Conservation (phyloP, 2,113 vertebrate species). For the Gyps fulvus region DNA sequence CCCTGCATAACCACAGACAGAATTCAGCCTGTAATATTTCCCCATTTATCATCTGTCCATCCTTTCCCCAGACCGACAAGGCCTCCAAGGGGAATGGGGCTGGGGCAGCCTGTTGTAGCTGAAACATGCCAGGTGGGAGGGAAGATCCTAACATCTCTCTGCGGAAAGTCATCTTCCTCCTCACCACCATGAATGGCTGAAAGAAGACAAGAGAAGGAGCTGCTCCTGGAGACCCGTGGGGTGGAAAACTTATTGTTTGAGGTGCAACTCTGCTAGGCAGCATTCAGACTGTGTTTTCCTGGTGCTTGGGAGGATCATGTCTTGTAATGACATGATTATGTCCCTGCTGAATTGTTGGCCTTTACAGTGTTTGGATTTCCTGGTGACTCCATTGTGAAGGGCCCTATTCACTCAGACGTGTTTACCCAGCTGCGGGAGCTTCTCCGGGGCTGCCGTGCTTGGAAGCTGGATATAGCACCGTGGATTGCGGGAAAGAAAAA, state of each 20-base stretch:
- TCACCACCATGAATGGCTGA: neutral
- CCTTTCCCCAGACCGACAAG: neutral
- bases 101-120: neutral
- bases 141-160: neutral
- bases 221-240: neutral
- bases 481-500: neutral
- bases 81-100: neutral
- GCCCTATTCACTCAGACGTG: neutral
- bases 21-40: neutral
- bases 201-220: neutral
- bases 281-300: neutral
- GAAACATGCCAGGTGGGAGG: neutral
- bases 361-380: slow-evolving; percentile 35
- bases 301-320: neutral
- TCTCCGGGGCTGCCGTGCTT: neutral
- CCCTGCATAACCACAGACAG: neutral
- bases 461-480: neutral
- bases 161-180: neutral
- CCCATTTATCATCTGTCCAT: neutral
- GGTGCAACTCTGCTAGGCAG: neutral
- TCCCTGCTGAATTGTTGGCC: neutral
- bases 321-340: neutral
- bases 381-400: slow-evolving; percentile 38
- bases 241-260: neutral
- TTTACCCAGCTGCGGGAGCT: slow-evolving; percentile 60